Evolutionary conservation across 2,888 invertebrate species (phyloP).

Genomic region (Beris morrisii): DNA sequence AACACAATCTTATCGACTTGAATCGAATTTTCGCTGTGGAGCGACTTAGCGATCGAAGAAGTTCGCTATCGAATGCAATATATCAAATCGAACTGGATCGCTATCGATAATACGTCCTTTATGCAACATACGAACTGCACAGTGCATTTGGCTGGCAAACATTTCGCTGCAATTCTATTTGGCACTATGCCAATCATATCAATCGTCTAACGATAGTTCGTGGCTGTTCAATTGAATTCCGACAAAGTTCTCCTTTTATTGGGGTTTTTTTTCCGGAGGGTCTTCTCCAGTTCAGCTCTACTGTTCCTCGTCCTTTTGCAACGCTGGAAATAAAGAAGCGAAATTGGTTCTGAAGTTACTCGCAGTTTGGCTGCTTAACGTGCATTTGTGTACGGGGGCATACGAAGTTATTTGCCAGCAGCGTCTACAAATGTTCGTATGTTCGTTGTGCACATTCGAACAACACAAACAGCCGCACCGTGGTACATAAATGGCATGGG

Average conservation of each 20-base stretch:
- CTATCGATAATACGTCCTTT: too few relatives aligned
- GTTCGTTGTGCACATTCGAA: neutral
- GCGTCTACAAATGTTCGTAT: too few relatives aligned
- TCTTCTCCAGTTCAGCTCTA: neutral
- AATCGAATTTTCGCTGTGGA: too few relatives aligned
- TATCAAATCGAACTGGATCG: too few relatives aligned
- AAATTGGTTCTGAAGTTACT: constrained; percentile 2
- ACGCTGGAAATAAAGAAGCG: neutral
- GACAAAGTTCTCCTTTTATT: constrained; percentile 18
- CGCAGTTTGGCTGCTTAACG: neutral
- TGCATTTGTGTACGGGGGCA: too few relatives aligned
- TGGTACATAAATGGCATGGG: constrained; percentile 9
- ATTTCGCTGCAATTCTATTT: neutral
- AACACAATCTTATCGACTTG: too few relatives aligned
- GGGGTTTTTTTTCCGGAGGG: neutral
- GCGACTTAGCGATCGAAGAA: too few relatives aligned
- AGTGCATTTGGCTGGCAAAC: too few relatives aligned
- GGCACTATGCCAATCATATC: constrained; percentile 28
- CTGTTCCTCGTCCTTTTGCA: too few relatives aligned
- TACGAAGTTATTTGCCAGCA: too few relatives aligned
- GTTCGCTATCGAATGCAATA: too few relatives aligned
- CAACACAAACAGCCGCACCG: constrained; percentile 1
- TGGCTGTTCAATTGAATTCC: constrained; percentile 21
- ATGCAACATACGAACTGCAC: too few relatives aligned
- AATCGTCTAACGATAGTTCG: constrained; percentile 24